These are phyloP conservation scores for Drosophila monieri DNA, from an alignment of 2,888 invertebrate species.

Conservation along the genomic window DNA sequence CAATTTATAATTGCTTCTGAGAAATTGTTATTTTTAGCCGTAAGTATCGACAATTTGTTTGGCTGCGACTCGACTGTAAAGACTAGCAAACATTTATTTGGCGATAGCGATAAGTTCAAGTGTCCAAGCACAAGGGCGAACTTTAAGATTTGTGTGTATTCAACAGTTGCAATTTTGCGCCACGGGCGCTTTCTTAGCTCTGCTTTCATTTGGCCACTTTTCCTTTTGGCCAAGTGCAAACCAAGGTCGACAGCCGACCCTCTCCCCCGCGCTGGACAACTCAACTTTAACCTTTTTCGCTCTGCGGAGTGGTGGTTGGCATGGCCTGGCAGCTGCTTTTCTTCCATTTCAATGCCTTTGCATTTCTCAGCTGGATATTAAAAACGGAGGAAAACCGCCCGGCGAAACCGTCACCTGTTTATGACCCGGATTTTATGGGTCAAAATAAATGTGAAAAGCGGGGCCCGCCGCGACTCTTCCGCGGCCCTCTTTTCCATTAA, in stretches of 20 bases:
- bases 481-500: conserved; percentile 6
- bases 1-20: conserved; percentile 26
- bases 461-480: background rate
- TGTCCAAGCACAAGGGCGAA: conserved; percentile 21
- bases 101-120: conserved; percentile 32
- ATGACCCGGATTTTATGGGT: conserved; percentile 50
- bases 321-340: conserved; percentile 39
- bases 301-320: background rate
- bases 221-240: conserved; percentile 31
- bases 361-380: conserved; percentile 43
- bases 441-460: conserved; percentile 32
- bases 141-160: conserved; percentile 20
- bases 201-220: conserved; percentile 27
- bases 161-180: conserved; percentile 27
- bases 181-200: background rate
- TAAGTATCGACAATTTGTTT: conserved; percentile 16
- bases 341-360: conserved; percentile 47
- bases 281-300: conserved; percentile 46
- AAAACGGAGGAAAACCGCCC: conserved; percentile 22
- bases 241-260: conserved; percentile 31
- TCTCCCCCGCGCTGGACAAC: background rate
- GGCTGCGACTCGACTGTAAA: conserved; percentile 6
- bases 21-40: conserved; percentile 35
- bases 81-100: conserved; percentile 17
- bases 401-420: conserved; percentile 40